Evolutionary conservation across 53 echinoderm and acorn worm genomes (phyloP).

Genomic region (Apostichopus leukothele): DNA sequence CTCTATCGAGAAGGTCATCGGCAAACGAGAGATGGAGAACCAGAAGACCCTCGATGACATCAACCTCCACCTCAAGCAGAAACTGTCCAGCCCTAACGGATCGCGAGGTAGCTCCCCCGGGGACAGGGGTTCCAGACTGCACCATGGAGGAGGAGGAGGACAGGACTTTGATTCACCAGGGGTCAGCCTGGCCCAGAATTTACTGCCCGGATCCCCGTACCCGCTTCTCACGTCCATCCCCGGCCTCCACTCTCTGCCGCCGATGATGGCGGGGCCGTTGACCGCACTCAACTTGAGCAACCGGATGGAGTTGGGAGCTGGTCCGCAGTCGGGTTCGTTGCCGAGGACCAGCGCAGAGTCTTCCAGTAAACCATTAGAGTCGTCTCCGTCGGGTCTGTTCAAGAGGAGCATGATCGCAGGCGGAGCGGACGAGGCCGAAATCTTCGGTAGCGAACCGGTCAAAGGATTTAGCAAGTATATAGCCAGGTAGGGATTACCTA

Average conservation of each 20-base stretch:
- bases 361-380: not conserved
- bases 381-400: slow-evolving; percentile 39
- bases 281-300: slow-evolving; percentile 24
- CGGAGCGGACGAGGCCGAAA: slow-evolving; percentile 7
- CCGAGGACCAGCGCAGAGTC: slow-evolving; percentile 9
- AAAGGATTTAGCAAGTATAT: slow-evolving; percentile 81
- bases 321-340: slow-evolving; percentile 17
- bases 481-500: slow-evolving; percentile 55
- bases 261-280: slow-evolving; percentile 29
- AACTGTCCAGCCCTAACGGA: slow-evolving; percentile 59
- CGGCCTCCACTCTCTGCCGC: slow-evolving; percentile 27
- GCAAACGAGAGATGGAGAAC: slow-evolving; percentile 73
- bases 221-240: slow-evolving; percentile 23
- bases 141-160: slow-evolving; percentile 18
- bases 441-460: slow-evolving; percentile 21
- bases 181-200: slow-evolving; percentile 6
- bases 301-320: slow-evolving; percentile 34
- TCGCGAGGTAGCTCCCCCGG: slow-evolving; percentile 26
- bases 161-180: slow-evolving; percentile 17
- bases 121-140: slow-evolving; percentile 14
- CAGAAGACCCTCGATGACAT: slow-evolving; percentile 87
- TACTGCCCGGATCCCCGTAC: slow-evolving; percentile 22
- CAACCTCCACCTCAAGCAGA: slow-evolving; percentile 75
- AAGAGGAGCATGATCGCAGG: slow-evolving; percentile 25
- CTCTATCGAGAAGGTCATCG: slow-evolving; percentile 90